A percentile compares a stretch with the other conserved stretches of the same genome.
Conservation (phyloP, 2,888 invertebrate genomes). For the Hemistola chrysoprasaria region DNA sequence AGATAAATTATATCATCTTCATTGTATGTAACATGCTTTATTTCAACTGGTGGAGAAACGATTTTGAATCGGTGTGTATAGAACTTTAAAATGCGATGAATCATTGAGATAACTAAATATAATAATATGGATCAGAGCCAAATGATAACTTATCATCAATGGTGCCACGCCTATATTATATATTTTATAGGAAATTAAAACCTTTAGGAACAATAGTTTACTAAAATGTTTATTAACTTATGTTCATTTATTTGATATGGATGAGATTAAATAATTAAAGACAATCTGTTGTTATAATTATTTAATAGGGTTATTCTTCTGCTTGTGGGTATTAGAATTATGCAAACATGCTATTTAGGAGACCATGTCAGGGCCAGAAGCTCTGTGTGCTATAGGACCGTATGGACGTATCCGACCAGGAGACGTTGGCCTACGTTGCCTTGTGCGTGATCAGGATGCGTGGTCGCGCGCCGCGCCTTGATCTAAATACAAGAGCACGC, state of each 20-base stretch:
- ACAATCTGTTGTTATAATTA: constrained; percentile 6
- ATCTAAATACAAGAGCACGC: too few relatives aligned
- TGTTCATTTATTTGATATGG: constrained; percentile 78
- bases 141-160: constrained; percentile 55
- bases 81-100: constrained; percentile 52
- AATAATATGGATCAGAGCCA: constrained; percentile 33
- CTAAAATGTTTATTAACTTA: constrained; percentile 68
- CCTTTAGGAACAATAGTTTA: constrained; percentile 63
- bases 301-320: too few relatives aligned
- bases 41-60: constrained; percentile 54
- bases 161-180: constrained; percentile 66
- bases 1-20: constrained; percentile 54
- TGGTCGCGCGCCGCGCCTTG: too few relatives aligned
- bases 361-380: too few relatives aligned
- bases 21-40: too few relatives aligned
- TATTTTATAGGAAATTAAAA: constrained; percentile 69
- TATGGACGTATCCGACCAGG: too few relatives aligned
- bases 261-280: constrained; percentile 63
- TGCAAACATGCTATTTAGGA: too few relatives aligned
- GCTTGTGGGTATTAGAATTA: too few relatives aligned
- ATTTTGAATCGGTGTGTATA: constrained; percentile 63
- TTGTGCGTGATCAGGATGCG: too few relatives aligned
- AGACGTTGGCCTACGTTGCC: too few relatives aligned
- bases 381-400: too few relatives aligned
- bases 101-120: constrained; percentile 40